Base-by-base conservation (phyloP, 2,113 vertebrate species). In the Amazona guildingii region DNA sequence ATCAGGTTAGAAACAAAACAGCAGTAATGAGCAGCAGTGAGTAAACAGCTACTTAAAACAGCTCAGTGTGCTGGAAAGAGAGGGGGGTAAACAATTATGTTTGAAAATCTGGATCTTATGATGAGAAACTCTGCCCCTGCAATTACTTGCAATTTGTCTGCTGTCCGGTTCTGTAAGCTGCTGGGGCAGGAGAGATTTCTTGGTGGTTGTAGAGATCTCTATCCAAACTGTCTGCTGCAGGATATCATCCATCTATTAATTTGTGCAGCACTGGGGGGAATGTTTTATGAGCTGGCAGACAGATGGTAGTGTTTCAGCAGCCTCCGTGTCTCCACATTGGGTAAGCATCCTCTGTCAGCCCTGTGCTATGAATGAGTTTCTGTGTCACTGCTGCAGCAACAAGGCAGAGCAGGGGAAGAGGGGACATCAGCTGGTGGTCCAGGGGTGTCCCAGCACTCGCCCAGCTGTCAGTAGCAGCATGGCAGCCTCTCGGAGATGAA, bases 401-500 rank as follows among this genome's bases (percentile, higher is more conserved):
- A 67, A 85, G 43, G 57, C 81, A 94, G 72, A 92, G 61, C 24
- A 63, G 44, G 46, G 55, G 17, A 9, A 63, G 43, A 90, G 59
- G 79, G 88, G 75, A 88, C 0, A 3, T 88, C 96, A 97, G 94
- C 94, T 97, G 97, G 94, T 97, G 92, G 88, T 83, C 73, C 81
- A 95, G 90, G 39, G n/a, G 28, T 59, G 88, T 94, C 81, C 80
- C 78, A 69, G 66, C 83, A 64, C 63, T 90, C 62, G 66, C 81
- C 79, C 97, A 98, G 94, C 96, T 98, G 96, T 97, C 95, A 84
- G 17, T 44, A 86, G 75, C 74, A 93, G 84, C 76, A n/a, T 31
- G 41, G 57, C 91, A 95, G 88, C 82, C 14, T 4, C 88, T 72
- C 17, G 6, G 83, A 85, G 48, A 76, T 46, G 85, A 96, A 95